Evolutionary conservation across 1,140 invertebrate species (phyloP).

Genomic region (Melitaea cinxia): DNA sequence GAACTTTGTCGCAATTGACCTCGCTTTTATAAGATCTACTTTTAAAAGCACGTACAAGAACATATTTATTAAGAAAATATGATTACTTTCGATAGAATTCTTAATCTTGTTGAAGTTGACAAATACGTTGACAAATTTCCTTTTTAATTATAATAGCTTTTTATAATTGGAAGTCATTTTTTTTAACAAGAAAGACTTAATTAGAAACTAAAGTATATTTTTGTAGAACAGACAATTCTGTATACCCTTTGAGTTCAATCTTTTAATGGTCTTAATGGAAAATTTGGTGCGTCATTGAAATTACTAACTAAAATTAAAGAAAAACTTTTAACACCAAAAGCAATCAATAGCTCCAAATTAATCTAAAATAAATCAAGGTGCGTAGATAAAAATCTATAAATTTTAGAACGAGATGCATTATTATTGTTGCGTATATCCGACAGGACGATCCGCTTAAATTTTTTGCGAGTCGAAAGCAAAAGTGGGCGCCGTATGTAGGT

Average conservation of each 20-base stretch:
- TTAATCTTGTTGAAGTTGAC: background rate
- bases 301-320: too few relatives aligned
- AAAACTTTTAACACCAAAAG: too few relatives aligned
- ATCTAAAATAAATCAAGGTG: too few relatives aligned
- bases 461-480: constrained; percentile 80
- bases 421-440: background rate
- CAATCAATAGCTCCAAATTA: too few relatives aligned
- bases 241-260: too few relatives aligned
- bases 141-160: constrained; percentile 1
- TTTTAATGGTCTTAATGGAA: too few relatives aligned
- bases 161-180: too few relatives aligned
- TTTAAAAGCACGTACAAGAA: constrained; percentile 39
- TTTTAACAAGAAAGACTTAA: too few relatives aligned
- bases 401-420: background rate
- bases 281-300: too few relatives aligned
- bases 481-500: constrained; percentile 76
- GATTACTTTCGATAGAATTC: background rate
- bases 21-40: constrained; percentile 63
- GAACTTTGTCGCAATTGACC: constrained; percentile 73
- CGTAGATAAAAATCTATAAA: background rate
- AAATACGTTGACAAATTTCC: background rate
- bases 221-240: too few relatives aligned
- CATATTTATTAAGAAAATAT: constrained; percentile 34
- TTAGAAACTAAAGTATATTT: too few relatives aligned
- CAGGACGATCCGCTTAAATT: constrained; percentile 43